Conservation (phyloP, 1,140 invertebrate species). For the Temnothorax longispinosus region DNA sequence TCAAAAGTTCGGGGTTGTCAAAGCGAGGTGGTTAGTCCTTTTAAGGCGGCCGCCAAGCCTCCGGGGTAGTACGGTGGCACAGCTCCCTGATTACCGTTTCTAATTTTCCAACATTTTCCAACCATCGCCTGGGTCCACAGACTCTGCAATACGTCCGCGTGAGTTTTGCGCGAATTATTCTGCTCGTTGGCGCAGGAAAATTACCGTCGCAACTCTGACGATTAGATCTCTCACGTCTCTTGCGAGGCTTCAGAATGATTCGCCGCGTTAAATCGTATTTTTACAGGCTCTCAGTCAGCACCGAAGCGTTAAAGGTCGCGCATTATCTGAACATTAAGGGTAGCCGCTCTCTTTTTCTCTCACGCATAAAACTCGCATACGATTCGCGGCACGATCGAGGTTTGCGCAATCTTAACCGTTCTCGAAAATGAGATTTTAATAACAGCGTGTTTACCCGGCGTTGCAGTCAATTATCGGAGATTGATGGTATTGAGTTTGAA, state of each 20-base stretch:
- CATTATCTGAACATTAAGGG: constrained; percentile 47
- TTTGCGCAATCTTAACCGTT: neutral
- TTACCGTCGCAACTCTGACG: constrained; percentile 26
- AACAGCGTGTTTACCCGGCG: constrained; percentile 28
- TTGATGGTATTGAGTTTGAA: constrained; percentile 41
- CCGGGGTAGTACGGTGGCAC: neutral
- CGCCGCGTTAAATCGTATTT: constrained; percentile 39
- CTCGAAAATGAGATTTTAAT: constrained; percentile 56
- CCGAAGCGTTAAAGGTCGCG: constrained; percentile 40
- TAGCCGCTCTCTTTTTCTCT: neutral
- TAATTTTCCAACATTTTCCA: constrained; percentile 45
- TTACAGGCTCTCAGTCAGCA: constrained; percentile 20
- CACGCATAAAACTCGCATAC: neutral
- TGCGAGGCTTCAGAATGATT: constrained; percentile 14
- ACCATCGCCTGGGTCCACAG: neutral
- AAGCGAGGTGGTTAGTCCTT: constrained; percentile 40
- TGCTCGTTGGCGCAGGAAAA: constrained; percentile 9
- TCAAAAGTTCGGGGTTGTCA: constrained; percentile 54
- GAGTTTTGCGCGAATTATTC: constrained; percentile 36
- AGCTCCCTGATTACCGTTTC: constrained; percentile 53
- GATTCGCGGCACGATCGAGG: neutral
- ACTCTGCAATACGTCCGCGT: neutral
- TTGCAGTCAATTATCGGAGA: constrained; percentile 28
- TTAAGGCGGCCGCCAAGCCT: constrained; percentile 23
- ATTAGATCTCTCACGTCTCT: constrained; percentile 38